phyloP scores from a whole-genome alignment of 2,113 vertebrate species.

The Pelobates fuscus region DNA sequence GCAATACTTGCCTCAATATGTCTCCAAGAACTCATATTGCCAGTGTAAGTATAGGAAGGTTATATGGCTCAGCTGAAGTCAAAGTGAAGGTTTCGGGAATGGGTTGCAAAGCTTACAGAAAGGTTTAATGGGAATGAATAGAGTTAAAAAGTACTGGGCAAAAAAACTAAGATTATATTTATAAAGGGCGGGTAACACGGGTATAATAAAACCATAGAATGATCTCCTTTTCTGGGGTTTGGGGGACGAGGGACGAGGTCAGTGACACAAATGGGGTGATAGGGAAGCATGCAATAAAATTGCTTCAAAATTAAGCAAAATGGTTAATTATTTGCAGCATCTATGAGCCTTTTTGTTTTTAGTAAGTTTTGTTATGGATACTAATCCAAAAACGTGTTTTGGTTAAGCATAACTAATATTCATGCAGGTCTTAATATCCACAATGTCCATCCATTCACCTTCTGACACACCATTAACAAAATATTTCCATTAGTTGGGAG shows the following conservation, averaged over 20 bases:
- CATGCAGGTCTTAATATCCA: too few species aligned
- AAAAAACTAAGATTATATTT: background rate
- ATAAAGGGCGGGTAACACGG: background rate
- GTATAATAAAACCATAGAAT: background rate
- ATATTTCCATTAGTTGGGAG: too few species aligned
- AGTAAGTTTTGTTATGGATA: too few species aligned
- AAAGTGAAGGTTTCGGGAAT: constrained; percentile 39
- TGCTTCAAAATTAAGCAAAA: background rate
- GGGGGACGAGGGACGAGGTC: background rate
- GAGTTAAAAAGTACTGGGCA: constrained; percentile 8
- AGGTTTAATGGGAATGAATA: constrained; percentile 17
- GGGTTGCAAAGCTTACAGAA: constrained; percentile 47
- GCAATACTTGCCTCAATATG: constrained; percentile 22
- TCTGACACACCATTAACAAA: too few species aligned
- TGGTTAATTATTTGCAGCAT: background rate
- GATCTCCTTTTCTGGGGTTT: background rate
- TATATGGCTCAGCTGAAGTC: background rate
- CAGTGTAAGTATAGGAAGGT: constrained; percentile 35
- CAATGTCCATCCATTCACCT: too few species aligned
- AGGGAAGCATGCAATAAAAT: background rate
- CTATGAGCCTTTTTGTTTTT: background rate
- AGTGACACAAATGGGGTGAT: background rate
- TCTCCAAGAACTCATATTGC: background rate
- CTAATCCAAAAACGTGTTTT: too few species aligned
- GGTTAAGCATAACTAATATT: too few species aligned